Percentiles rank a stretch among this genome's conserved stretches.
phyloP scores from a whole-genome alignment of 1,140 invertebrate species.

The Hesperophylax magnus region DNA sequence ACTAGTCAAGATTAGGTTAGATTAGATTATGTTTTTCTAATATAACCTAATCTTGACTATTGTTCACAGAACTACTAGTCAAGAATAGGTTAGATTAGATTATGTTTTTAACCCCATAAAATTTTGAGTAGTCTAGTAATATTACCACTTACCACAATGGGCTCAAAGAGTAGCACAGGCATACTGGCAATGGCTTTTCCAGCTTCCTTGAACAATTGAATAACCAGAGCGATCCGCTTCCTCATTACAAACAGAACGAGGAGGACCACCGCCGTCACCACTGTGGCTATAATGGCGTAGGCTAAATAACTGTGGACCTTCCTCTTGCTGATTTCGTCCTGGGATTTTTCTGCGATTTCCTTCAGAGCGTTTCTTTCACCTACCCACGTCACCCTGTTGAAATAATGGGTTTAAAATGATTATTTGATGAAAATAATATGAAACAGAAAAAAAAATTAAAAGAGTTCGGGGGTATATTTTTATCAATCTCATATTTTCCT shows the following conservation, averaged over 20 bases:
- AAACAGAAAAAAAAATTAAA: no score
- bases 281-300: slow-evolving; percentile 75
- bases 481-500: no score
- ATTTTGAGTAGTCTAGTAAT: no score
- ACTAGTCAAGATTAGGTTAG: no score
- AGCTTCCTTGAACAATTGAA: slow-evolving; percentile 82
- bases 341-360: slow-evolving; percentile 49
- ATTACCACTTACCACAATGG: slow-evolving; percentile 73
- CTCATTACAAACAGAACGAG: slow-evolving; percentile 81
- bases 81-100: no score
- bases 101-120: no score
- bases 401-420: neutral
- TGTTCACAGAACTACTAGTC: no score
- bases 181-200: slow-evolving; percentile 80
- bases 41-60: no score
- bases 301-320: slow-evolving; percentile 66
- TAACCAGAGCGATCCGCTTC: slow-evolving; percentile 79
- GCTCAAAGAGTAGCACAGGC: slow-evolving; percentile 83
- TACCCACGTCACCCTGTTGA: slow-evolving; percentile 62
- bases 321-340: slow-evolving; percentile 59
- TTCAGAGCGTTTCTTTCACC: slow-evolving; percentile 58
- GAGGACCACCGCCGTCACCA: slow-evolving; percentile 76
- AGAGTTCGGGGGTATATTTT: no score
- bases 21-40: no score
- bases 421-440: no score